Percentiles rank a stretch among this genome's conserved stretches.
Evolutionary conservation across 2,113 vertebrate genomes (phyloP).

Genomic region (Zootoca vivipara): DNA sequence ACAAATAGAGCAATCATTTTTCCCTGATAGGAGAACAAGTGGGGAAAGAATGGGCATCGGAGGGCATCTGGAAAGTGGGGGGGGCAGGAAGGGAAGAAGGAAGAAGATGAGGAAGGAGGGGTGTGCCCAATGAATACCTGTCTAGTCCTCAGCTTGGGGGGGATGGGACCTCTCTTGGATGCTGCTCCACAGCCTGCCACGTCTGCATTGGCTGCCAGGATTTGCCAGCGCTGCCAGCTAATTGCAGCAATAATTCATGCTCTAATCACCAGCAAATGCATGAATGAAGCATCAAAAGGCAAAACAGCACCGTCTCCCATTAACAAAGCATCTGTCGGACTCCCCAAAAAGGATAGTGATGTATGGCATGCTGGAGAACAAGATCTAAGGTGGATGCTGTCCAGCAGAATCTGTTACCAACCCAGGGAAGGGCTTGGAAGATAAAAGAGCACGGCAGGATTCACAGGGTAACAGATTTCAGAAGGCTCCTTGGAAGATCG

Average conservation of each 20-base stretch:
- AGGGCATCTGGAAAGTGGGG: neutral
- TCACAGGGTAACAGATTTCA: neutral
- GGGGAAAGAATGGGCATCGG: neutral
- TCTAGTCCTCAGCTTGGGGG: no score
- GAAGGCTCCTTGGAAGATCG: neutral
- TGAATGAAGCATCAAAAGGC: slow-evolving; percentile 25
- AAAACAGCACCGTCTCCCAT: slow-evolving; percentile 17
- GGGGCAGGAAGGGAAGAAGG: neutral
- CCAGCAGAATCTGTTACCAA: neutral
- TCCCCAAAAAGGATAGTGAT: neutral
- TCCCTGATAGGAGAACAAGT: neutral
- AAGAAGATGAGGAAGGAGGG: neutral
- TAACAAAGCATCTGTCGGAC: slow-evolving; percentile 18
- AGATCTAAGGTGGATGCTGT: neutral
- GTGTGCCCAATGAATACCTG: no score
- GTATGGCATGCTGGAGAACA: neutral
- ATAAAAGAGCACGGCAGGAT: neutral
- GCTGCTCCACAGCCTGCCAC: neutral
- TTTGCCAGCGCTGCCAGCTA: slow-evolving; percentile 7
- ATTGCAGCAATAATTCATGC: slow-evolving; percentile 23
- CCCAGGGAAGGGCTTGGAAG: neutral
- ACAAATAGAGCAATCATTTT: slow-evolving; percentile 26
- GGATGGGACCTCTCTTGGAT: neutral
- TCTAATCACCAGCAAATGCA: slow-evolving; percentile 24
- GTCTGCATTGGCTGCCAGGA: neutral